Conservation (phyloP, 2,888 invertebrate species). For the Drepanosiphum platanoidis region DNA sequence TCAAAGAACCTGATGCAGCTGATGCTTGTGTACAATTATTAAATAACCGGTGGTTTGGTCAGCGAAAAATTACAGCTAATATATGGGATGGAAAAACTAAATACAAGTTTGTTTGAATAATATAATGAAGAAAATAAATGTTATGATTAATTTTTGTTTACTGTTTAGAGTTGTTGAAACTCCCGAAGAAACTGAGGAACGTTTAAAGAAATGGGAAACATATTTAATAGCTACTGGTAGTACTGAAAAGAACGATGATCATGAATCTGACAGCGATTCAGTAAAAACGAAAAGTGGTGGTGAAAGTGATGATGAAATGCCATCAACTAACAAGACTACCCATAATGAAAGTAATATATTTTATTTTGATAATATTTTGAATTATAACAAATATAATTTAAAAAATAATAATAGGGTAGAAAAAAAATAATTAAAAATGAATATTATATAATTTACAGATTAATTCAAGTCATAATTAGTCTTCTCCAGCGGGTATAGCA, state of each 20-base stretch:
- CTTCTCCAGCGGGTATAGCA: slow-evolving; percentile 97
- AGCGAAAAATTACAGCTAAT: slow-evolving; percentile 84
- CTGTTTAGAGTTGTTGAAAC: slow-evolving; percentile 82
- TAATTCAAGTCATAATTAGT: slow-evolving; percentile 71
- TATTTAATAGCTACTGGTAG: slow-evolving; percentile 70
- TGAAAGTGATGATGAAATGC: slow-evolving; percentile 57
- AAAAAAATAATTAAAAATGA: slow-evolving; percentile 11
- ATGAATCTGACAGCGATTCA: slow-evolving; percentile 53
- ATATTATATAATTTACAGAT: slow-evolving; percentile 45
- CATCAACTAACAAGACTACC: slow-evolving; percentile 35
- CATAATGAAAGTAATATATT: slow-evolving; percentile 39
- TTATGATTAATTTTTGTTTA: slow-evolving; percentile 58
- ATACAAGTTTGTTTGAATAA: slow-evolving; percentile 73
- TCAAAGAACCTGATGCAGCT: slow-evolving; percentile 89
- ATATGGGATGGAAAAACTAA: slow-evolving; percentile 97
- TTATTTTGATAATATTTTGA: slow-evolving; percentile 13
- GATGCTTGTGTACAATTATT: slow-evolving; percentile 88
- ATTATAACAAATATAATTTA: slow-evolving; percentile 27
- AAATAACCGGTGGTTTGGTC: slow-evolving; percentile 90
- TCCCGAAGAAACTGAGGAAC: slow-evolving; percentile 82
- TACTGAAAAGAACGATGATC: slow-evolving; percentile 47
- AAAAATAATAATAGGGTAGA: slow-evolving; percentile 9
- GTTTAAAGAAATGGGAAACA: slow-evolving; percentile 88
- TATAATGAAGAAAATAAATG: not conserved
- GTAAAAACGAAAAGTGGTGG: slow-evolving; percentile 56